Conservation (phyloP, 2,888 invertebrate species). For the Ochropleura leucogaster region DNA sequence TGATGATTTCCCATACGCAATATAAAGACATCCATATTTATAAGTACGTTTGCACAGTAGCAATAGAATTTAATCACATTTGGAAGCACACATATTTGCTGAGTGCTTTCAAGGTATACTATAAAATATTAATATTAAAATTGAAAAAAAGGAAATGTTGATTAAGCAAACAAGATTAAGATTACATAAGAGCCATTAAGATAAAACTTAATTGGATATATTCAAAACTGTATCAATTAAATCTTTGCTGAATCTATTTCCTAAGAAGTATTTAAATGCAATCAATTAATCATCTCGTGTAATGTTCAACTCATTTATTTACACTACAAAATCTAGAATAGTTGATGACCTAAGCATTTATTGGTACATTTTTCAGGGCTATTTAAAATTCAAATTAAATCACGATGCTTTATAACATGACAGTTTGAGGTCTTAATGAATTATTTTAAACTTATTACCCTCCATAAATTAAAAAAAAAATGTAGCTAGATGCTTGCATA, state of each 20-base stretch:
- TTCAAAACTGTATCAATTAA: slow-evolving; percentile 9
- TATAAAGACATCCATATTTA: no score
- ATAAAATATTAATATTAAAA: not conserved
- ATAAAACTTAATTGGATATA: slow-evolving; percentile 27
- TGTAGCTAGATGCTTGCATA: not conserved
- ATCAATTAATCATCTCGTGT: slow-evolving; percentile 20
- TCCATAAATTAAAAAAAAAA: not conserved
- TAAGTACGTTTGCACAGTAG: not conserved
- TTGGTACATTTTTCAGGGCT: slow-evolving; percentile 3
- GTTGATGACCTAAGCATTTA: slow-evolving; percentile 1
- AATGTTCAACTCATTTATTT: not conserved
- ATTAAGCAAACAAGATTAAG: slow-evolving; percentile 11
- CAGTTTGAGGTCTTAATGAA: slow-evolving; percentile 19
- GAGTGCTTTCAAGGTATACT: not conserved
- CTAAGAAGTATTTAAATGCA: slow-evolving; percentile 9
- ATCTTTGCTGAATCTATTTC: slow-evolving; percentile 4
- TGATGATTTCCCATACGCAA: no score
- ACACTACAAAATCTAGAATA: not conserved
- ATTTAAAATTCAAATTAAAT: slow-evolving; percentile 12
- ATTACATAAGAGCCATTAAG: slow-evolving; percentile 1
- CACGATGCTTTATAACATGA: slow-evolving; percentile 9
- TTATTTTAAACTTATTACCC: slow-evolving; percentile 1
- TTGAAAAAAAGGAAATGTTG: not conserved
- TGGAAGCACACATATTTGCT: not conserved
- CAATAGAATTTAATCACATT: not conserved